Conservation (phyloP, 37 sponge, comb jelly and placozoan species). For the Ephydatia muelleri region DNA sequence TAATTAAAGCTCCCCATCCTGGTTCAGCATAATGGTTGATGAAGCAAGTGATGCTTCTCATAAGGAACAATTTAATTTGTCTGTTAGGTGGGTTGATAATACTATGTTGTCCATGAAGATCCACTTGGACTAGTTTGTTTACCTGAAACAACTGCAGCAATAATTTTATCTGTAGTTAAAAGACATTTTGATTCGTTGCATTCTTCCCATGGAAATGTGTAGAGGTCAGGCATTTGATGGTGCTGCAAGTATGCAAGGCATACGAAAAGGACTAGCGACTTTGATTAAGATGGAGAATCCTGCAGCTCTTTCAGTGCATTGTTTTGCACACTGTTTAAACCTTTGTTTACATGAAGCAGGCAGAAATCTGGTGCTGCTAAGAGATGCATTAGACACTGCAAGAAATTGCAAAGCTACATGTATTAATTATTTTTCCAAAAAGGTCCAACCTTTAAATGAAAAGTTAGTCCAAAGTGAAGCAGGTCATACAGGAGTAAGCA, state of each 20-base stretch:
- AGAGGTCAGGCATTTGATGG: no score
- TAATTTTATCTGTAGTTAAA: slow-evolving; percentile 47
- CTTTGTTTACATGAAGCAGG: slow-evolving; percentile 63
- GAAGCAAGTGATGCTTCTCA: slow-evolving; percentile 58
- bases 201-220: no score
- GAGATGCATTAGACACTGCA: slow-evolving; percentile 52
- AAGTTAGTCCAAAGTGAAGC: slow-evolving; percentile 13
- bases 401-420: slow-evolving; percentile 46
- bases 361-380: slow-evolving; percentile 5
- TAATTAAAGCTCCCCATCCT: slow-evolving; percentile 8
- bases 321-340: no score
- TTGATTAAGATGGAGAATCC: slow-evolving; percentile 25
- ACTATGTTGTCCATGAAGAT: slow-evolving; percentile 52
- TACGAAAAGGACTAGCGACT: slow-evolving; percentile 53
- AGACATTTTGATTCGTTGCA: slow-evolving; percentile 56
- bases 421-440: slow-evolving; percentile 49
- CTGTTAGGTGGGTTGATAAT: slow-evolving; percentile 59
- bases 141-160: slow-evolving; percentile 58
- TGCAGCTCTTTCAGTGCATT: no score
- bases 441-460: slow-evolving; percentile 26
- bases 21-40: slow-evolving; percentile 48
- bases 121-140: slow-evolving; percentile 53
- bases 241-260: slow-evolving; percentile 67
- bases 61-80: slow-evolving; percentile 49
- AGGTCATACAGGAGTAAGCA: not conserved